Conservation (phyloP, 2,888 invertebrate genomes). For the Hypena proboscidalis region DNA sequence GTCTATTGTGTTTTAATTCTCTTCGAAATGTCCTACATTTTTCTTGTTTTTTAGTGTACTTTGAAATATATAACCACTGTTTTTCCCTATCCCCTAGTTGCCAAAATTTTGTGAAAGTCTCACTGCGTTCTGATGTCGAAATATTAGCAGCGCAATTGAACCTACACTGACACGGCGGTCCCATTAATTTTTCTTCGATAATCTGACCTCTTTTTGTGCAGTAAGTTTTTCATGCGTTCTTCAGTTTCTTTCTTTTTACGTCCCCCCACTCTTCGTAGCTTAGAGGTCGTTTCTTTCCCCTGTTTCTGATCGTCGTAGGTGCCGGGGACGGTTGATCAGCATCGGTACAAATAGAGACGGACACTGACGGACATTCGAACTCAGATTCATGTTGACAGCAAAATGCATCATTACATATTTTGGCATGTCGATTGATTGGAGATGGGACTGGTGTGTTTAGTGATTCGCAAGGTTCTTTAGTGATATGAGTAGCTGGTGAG, state of each 20-base stretch:
- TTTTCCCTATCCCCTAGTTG: background rate
- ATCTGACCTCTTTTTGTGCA: background rate
- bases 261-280: slow-evolving; percentile 1
- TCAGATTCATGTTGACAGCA: background rate
- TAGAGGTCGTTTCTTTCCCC: background rate
- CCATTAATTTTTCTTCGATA: background rate
- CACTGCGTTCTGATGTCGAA: background rate
- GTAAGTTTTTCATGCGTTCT: slow-evolving; percentile 1
- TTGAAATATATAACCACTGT: background rate
- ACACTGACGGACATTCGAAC: background rate
- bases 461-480: background rate
- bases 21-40: background rate
- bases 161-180: slow-evolving; percentile 1
- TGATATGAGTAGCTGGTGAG: background rate
- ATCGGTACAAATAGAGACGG: background rate
- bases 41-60: background rate
- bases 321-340: background rate
- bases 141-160: background rate
- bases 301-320: background rate
- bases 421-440: background rate
- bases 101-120: slow-evolving; percentile 7
- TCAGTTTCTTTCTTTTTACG: slow-evolving; percentile 1
- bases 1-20: background rate
- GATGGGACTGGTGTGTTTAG: slow-evolving; percentile 1
- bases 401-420: slow-evolving; percentile 1